Evolutionary conservation across 64 coral and sea anemone genomes (phyloP), one percentile per base, ranked within the genome.

Genomic region (Anthopleura sola): DNA sequence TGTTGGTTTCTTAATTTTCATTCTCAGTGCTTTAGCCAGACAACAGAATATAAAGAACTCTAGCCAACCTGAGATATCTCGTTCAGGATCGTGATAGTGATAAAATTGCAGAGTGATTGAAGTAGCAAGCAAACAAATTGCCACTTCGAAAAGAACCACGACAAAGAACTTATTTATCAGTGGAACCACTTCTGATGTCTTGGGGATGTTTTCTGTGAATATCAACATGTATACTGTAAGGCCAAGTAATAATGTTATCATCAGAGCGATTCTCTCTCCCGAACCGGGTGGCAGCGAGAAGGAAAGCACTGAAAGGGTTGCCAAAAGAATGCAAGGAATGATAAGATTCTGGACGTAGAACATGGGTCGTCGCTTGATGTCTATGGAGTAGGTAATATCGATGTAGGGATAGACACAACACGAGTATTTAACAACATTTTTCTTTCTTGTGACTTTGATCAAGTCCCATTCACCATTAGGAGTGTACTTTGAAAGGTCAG

Each of bases 391-490:
- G 14, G 94, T 97, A 33, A 97, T 50, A 49, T 97, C 90, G 13
- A 97, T 78, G 50, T 87, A 97, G 16, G 94, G 94, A 20, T 84
- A 82, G 24, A 68, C 13, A 81, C 94, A 97, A 40, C 94, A 97
- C 11, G 83, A 55, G 54, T 97, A 97, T 0, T 54, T 88, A 5
- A 92, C 86, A 2, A 88, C 75, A 7, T 92, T 95, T 39, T 83
- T 64, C 49, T 88, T 88, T 33, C 57, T 82, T 32, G 77, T 85
- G 4, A 83, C 50, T 13, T 75, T 82, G 16, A 92, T 81, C 75
- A 95, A 85, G 31, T 91, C 90, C 93, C 93, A 95, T 32, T 95
- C 82, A 24, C 93, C 93, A 68, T 89, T 95, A 19, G 78, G 76
- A 18, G 93, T 95, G 77, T 89, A 95, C 32, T 84, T 76, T 17